Evolutionary conservation across 2,113 vertebrate species (phyloP).

Genomic region (Galemys pyrenaicus): DNA sequence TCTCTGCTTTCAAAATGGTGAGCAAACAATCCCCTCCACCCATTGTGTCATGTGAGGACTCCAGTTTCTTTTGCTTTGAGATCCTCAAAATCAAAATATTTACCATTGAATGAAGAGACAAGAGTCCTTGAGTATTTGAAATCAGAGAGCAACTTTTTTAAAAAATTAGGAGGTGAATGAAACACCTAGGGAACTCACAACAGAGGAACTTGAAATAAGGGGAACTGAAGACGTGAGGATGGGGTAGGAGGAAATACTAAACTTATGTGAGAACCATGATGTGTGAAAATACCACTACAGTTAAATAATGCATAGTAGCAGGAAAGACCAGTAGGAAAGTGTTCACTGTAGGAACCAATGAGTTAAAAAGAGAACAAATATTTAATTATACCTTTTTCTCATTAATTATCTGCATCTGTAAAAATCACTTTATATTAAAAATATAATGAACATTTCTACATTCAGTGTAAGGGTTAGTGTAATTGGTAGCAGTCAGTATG

Average conservation of each 20-base stretch:
- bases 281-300: background rate
- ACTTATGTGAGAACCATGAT: background rate
- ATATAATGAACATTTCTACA: background rate
- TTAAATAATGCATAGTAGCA: background rate
- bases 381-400: background rate
- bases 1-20: background rate
- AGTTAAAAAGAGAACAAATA: background rate
- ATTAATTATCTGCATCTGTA: background rate
- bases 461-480: background rate
- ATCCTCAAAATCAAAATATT: background rate
- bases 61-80: background rate
- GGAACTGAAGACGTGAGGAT: background rate
- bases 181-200: background rate
- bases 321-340: background rate
- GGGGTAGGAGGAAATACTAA: background rate
- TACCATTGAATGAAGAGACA: background rate
- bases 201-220: background rate
- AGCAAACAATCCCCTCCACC: background rate
- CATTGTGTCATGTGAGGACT: background rate
- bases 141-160: background rate
- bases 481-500: background rate
- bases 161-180: background rate
- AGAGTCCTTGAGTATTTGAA: background rate
- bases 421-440: background rate
- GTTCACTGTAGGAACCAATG: background rate